phyloP scores from a whole-genome alignment of 2,113 vertebrate genomes.

The Ptilorrhoa leucosticta region DNA sequence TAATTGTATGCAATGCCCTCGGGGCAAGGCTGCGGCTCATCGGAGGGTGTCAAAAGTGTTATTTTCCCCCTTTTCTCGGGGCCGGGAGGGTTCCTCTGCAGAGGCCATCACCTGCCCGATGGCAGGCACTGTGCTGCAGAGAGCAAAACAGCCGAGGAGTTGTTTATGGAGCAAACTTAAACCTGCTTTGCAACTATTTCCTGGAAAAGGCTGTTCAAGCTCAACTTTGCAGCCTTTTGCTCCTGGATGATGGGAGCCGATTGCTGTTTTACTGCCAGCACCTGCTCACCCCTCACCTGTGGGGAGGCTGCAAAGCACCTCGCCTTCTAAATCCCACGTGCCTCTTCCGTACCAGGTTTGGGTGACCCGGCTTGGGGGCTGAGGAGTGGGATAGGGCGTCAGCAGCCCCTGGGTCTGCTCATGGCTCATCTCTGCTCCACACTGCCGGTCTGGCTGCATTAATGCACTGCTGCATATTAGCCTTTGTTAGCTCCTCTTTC shows the following conservation, averaged over 20 bases:
- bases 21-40: background rate
- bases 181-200: background rate
- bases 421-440: background rate
- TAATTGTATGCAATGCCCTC: background rate
- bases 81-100: background rate
- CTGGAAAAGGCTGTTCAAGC: background rate
- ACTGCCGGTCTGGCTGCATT: background rate
- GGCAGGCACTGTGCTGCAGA: background rate
- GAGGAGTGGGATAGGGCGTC: background rate
- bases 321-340: background rate
- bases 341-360: background rate
- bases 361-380: background rate
- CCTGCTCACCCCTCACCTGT: background rate
- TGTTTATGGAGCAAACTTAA: slow-evolving; percentile 6
- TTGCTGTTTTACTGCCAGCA: background rate
- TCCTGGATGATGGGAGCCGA: background rate
- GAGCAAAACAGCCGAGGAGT: background rate
- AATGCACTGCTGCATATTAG: background rate
- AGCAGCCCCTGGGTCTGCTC: background rate
- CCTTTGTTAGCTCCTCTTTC: slow-evolving; percentile 31
- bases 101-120: background rate
- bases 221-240: background rate
- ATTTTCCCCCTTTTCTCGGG: background rate
- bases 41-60: background rate
- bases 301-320: background rate